Evolutionary conservation across 2,113 vertebrate species (phyloP), one percentile per base, ranked within the genome.

Genomic region (Calyptommatus sinebrachiatus): DNA sequence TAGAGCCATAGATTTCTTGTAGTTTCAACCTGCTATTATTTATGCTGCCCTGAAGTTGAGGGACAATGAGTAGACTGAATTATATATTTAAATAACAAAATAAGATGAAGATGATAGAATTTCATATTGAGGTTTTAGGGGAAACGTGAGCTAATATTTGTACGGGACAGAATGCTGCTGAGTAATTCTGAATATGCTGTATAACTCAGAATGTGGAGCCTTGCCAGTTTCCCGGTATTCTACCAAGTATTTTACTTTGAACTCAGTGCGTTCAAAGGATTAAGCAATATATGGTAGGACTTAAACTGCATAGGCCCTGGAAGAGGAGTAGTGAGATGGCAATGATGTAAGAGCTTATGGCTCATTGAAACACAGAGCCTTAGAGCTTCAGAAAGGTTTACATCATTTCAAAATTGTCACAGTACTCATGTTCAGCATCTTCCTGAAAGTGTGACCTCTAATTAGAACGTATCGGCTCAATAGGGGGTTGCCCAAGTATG

Each of bases 291-390:
- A 7, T 22, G 48, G 60, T 2, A 50, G 53, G 67, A 70, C 16
- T 22, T 16, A 24, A 68, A 77, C 3, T 53, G 12, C 10, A 35
- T n/a, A 68, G 53, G 21, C 21, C 22, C 48, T 10, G 11, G 22
- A 41, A 2, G 11, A 65, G 65, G 48, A 5, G n/a, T n/a, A 41
- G 35, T 62, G 14, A 41, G 0, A 0, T 1, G 29, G 0, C 62
- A 16, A 48, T 71, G 31, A 46, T 61, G 29, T 45, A 53, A 61
- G 16, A 79, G 18, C 16, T 22, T 21, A 22, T 71, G 35, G 6
- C 6, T 62, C 61, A 41, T 46, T n/a, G n/a, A 70, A n/a, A 14
- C 2, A 57, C 9, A 14, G 35, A n/a, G 31, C 31, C 61, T 29
- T 14, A 31, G 35, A 77, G 45, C 3, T n/a, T 73, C 20, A 41